Evolutionary conservation across 2,797 vertebrate genomes (phyloP).

Genomic region (Bovichtus variegatus): DNA sequence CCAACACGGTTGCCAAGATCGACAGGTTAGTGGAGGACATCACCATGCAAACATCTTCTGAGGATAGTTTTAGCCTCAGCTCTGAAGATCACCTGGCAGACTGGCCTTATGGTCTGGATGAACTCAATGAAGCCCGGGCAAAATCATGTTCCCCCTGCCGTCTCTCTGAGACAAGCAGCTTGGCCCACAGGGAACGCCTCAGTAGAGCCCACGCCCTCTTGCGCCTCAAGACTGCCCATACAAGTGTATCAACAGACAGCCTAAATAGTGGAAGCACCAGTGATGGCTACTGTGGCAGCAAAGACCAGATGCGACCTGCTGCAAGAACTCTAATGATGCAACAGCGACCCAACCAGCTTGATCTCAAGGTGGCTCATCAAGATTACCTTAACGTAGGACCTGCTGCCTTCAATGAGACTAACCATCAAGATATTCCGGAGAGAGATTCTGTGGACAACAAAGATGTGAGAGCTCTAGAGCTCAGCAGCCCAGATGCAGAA

Average conservation of each 20-base stretch:
- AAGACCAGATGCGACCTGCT: slow-evolving; percentile 88
- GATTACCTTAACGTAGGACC: slow-evolving; percentile 72
- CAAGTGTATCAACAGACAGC: slow-evolving; percentile 95
- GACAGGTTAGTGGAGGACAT: slow-evolving; percentile 97
- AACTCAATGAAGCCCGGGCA: slow-evolving; percentile 89
- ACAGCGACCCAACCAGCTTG: slow-evolving; percentile 91
- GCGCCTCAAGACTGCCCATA: slow-evolving; percentile 89
- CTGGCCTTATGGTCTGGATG: slow-evolving; percentile 90
- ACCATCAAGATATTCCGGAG: slow-evolving; percentile 81
- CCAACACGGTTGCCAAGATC: slow-evolving; percentile 94
- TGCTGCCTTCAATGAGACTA: slow-evolving; percentile 51
- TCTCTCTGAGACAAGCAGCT: slow-evolving; percentile 86
- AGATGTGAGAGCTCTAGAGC: slow-evolving; percentile 69
- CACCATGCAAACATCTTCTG: slow-evolving; percentile 96
- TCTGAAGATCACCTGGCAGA: slow-evolving; percentile 96
- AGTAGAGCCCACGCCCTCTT: slow-evolving; percentile 89
- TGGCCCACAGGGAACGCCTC: slow-evolving; percentile 86
- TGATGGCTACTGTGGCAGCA: slow-evolving; percentile 92
- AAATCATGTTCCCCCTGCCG: slow-evolving; percentile 94
- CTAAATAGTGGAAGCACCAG: slow-evolving; percentile 96
- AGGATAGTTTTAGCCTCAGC: slow-evolving; percentile 98
- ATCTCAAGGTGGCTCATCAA: slow-evolving; percentile 88
- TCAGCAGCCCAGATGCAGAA: slow-evolving; percentile 74
- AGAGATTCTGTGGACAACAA: slow-evolving; percentile 84
- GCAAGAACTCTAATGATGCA: slow-evolving; percentile 83